Conservation (phyloP, 1,140 invertebrate species). For the Aricia agestis region DNA sequence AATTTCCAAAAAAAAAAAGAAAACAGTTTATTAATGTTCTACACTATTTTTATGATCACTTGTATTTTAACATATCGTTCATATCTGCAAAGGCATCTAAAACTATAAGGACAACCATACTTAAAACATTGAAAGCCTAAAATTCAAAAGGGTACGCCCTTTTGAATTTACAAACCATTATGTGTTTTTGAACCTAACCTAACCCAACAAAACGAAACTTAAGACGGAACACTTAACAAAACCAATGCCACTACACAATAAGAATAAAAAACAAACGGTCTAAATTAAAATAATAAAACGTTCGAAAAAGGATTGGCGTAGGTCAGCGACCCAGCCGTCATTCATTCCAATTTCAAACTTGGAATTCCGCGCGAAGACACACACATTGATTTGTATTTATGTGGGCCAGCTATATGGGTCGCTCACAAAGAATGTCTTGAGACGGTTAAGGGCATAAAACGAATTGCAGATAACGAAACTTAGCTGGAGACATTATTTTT, state of each 20-base stretch:
- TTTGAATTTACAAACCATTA: not conserved
- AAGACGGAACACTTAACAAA: not conserved
- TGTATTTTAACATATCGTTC: too few species aligned
- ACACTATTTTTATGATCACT: too few species aligned
- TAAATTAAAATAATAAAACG: not conserved
- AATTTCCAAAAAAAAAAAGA: too few species aligned
- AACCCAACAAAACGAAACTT: constrained; percentile 1
- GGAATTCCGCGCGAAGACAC: constrained; percentile 67
- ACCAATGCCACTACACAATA: not conserved
- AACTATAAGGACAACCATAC: too few species aligned
- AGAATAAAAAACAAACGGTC: constrained; percentile 2
- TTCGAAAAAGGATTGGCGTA: constrained; percentile 53
- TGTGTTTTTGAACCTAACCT: not conserved
- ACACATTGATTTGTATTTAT: constrained; percentile 62
- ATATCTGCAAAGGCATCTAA: too few species aligned
- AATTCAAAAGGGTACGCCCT: too few species aligned
- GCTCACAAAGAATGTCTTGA: constrained; percentile 46
- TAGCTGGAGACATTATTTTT: not conserved
- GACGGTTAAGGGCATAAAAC: constrained; percentile 23
- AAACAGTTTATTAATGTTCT: too few species aligned
- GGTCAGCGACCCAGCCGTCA: constrained; percentile 68
- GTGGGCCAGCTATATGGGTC: constrained; percentile 59
- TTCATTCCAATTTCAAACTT: constrained; percentile 73
- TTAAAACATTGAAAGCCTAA: too few species aligned
- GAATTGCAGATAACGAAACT: constrained; percentile 4